A percentile compares a stretch with the other conserved stretches of the same genome.
Conservation (phyloP, 2,888 invertebrate genomes). For the Callyntrura sp. region DNA sequence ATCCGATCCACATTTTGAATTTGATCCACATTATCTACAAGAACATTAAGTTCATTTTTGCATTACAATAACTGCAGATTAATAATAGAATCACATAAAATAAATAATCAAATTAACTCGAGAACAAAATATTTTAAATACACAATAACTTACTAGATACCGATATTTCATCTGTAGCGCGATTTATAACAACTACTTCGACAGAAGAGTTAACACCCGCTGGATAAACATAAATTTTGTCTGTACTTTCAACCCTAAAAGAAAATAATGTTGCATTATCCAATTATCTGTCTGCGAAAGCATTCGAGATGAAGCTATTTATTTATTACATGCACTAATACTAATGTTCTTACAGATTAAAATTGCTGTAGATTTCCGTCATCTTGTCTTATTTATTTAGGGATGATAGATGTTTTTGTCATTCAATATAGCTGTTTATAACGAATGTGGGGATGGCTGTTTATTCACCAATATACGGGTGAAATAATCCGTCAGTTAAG, state of each 20-base stretch:
- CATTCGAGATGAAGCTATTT: too few relatives aligned
- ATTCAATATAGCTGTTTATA: too few relatives aligned
- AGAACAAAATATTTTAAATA: conserved; percentile 13
- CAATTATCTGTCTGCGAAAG: not conserved
- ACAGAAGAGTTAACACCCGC: conserved; percentile 88
- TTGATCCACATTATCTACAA: conserved; percentile 87
- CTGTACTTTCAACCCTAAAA: conserved; percentile 93
- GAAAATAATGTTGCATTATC: conserved; percentile 74
- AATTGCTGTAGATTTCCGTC: conserved; percentile 75
- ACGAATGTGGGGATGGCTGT: too few relatives aligned
- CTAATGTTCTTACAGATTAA: conserved; percentile 80
- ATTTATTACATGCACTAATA: too few relatives aligned
- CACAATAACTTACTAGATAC: conserved; percentile 88
- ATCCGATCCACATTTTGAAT: conserved; percentile 89
- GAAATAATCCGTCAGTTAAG: too few relatives aligned
- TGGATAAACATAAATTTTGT: conserved; percentile 95
- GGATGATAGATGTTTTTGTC: too few relatives aligned
- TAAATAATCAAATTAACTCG: too few relatives aligned
- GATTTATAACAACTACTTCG: conserved; percentile 93
- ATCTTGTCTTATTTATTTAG: conserved; percentile 46
- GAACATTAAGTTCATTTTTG: too few relatives aligned
- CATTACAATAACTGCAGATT: too few relatives aligned
- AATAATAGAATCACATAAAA: too few relatives aligned
- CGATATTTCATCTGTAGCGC: conserved; percentile 90
- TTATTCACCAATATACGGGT: too few relatives aligned